Percentiles rank a stretch among this genome's conserved stretches.
Evolutionary conservation across 2,888 invertebrate genomes (phyloP).

Genomic region (Cantharis rustica): DNA sequence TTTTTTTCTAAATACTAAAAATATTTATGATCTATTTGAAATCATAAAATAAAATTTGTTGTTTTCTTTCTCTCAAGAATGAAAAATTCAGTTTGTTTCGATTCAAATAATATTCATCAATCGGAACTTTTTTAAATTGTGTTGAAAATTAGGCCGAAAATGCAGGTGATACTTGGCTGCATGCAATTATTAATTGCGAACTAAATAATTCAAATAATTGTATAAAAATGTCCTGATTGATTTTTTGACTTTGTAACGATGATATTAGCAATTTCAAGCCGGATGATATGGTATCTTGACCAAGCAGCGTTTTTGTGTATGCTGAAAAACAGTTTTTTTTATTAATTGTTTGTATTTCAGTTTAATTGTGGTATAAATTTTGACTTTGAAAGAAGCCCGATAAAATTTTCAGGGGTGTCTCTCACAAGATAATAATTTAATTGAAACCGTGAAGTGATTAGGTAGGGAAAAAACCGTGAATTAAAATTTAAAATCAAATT

Average conservation of each 20-base stretch:
- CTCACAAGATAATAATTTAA: too few relatives aligned
- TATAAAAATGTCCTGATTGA: constrained; percentile 58
- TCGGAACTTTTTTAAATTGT: neutral
- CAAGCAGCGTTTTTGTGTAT: constrained; percentile 49
- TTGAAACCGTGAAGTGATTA: too few relatives aligned
- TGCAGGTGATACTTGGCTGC: constrained; percentile 37
- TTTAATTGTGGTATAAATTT: neutral
- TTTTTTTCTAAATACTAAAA: neutral
- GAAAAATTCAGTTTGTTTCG: neutral
- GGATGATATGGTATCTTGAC: constrained; percentile 49
- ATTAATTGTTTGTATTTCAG: neutral
- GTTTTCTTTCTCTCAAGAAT: neutral
- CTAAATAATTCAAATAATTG: constrained; percentile 56
- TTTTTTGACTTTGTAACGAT: constrained; percentile 55
- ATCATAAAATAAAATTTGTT: neutral
- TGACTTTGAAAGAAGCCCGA: too few relatives aligned
- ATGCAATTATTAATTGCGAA: constrained; percentile 38
- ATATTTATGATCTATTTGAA: neutral
- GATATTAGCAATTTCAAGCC: constrained; percentile 53
- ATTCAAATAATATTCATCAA: neutral
- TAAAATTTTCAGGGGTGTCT: too few relatives aligned
- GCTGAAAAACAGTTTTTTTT: constrained; percentile 40
- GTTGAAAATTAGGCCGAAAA: constrained; percentile 34
- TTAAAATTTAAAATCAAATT: too few relatives aligned
- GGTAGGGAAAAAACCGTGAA: too few relatives aligned